A percentile compares a stretch with the other conserved stretches of the same genome.
Evolutionary conservation across 1,140 invertebrate genomes (phyloP).

Genomic region (Planococcus citri): DNA sequence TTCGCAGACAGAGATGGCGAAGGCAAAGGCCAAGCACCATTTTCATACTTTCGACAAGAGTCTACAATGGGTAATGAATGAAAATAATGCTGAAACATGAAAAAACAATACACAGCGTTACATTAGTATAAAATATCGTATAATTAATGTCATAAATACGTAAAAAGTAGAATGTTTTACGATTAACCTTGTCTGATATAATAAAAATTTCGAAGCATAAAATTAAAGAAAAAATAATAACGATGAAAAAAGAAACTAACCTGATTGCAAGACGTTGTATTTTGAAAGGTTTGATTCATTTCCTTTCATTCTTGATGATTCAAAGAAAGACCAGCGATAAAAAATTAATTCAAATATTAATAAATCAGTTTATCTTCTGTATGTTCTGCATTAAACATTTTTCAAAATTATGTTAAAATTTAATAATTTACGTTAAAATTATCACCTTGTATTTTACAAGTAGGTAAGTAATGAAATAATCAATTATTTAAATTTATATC

Average conservation of each 20-base stretch:
- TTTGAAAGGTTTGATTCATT: constrained; percentile 13
- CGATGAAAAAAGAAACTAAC: not conserved
- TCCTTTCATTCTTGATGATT: constrained; percentile 9
- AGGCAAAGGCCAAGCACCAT: constrained; percentile 3
- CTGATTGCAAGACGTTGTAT: constrained; percentile 11
- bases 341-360: constrained; percentile 1
- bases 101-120: not conserved
- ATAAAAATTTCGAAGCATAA: too few relatives aligned
- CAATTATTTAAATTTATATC: too few relatives aligned
- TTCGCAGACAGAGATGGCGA: constrained; percentile 5
- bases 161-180: not conserved
- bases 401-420: not conserved
- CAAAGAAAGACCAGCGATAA: not conserved
- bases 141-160: too few relatives aligned
- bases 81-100: not conserved
- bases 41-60: constrained; percentile 9
- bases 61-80: constrained; percentile 9
- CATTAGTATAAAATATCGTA: too few relatives aligned
- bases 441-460: not conserved
- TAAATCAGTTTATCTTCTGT: not conserved
- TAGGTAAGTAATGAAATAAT: too few relatives aligned
- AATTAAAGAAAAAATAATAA: too few relatives aligned
- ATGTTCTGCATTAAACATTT: not conserved
- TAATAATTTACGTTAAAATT: constrained; percentile 4
- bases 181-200: not conserved